phyloP scores from a whole-genome alignment of 2,797 vertebrate species.

The Eupleurogrammus muticus region DNA sequence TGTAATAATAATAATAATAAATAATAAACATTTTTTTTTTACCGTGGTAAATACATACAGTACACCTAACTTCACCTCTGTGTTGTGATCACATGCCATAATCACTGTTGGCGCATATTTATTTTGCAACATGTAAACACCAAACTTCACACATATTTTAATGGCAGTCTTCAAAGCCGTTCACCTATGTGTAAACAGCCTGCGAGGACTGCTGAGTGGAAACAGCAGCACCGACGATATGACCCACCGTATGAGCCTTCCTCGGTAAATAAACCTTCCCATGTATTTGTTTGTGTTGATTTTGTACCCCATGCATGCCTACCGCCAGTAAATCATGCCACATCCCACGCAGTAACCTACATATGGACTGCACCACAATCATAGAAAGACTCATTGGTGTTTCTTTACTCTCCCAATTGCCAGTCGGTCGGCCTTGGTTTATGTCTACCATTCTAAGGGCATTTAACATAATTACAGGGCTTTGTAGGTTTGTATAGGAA shows the following conservation, averaged over 20 bases:
- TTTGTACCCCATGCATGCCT: conserved; percentile 46
- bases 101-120: conserved; percentile 35
- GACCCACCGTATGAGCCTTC: conserved; percentile 24
- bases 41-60: too few species aligned
- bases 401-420: conserved; percentile 51
- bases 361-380: conserved; percentile 42
- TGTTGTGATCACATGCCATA: conserved; percentile 25
- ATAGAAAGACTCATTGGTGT: conserved; percentile 32
- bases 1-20: too few species aligned
- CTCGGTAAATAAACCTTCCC: conserved; percentile 48
- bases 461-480: conserved; percentile 70
- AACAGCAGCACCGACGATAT: conserved; percentile 33
- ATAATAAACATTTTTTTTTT: too few species aligned
- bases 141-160: conserved; percentile 51
- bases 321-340: conserved; percentile 41
- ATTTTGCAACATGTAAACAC: conserved; percentile 52
- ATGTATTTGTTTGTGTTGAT: conserved; percentile 56
- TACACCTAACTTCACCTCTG: neutral
- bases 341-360: conserved; percentile 46
- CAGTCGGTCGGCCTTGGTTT: conserved; percentile 42
- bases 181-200: conserved; percentile 55
- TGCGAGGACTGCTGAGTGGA: conserved; percentile 34
- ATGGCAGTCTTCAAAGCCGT: conserved; percentile 43
- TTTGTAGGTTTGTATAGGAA: conserved; percentile 64
- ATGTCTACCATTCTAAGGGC: conserved; percentile 59